Percentiles rank a stretch among this genome's conserved stretches.
phyloP scores from a whole-genome alignment of 1,140 invertebrate species.

The Zaprionus gabonicus region DNA sequence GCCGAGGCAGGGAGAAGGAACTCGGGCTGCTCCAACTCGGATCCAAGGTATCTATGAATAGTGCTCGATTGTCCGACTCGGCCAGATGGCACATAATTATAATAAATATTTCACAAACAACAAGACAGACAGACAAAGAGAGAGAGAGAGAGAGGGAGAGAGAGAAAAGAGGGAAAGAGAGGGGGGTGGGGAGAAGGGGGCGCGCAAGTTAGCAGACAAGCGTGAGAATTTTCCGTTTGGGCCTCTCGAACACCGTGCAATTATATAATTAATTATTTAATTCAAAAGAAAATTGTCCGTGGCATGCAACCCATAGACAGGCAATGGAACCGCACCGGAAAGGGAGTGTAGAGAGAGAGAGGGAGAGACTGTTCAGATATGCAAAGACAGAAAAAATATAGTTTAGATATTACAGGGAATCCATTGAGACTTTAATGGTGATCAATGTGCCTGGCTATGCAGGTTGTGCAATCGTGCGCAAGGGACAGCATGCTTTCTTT shows the following conservation, averaged over 20 bases:
- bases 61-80: slow-evolving; percentile 13
- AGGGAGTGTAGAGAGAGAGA: not conserved
- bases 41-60: slow-evolving; percentile 56
- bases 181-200: not conserved
- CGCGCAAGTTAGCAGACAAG: slow-evolving; percentile 29
- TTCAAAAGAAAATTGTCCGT: slow-evolving; percentile 61
- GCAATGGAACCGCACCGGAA: slow-evolving; percentile 20
- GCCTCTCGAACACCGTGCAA: slow-evolving; percentile 43
- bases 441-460: slow-evolving; percentile 36
- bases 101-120: slow-evolving; percentile 70
- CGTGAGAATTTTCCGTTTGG: slow-evolving; percentile 56
- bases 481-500: not conserved
- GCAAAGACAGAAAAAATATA: not conserved
- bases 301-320: slow-evolving; percentile 46
- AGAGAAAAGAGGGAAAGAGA: not conserved
- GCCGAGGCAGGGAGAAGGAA: slow-evolving; percentile 3
- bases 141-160: not conserved
- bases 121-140: not conserved
- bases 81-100: slow-evolving; percentile 66
- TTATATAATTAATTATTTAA: slow-evolving; percentile 69
- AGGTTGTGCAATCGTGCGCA: slow-evolving; percentile 21
- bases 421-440: not conserved
- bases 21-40: not conserved
- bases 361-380: not conserved
- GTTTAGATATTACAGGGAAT: not conserved